phyloP scores from a whole-genome alignment of 1,140 invertebrate genomes.

The Macrotrachela quadricornifera region DNA sequence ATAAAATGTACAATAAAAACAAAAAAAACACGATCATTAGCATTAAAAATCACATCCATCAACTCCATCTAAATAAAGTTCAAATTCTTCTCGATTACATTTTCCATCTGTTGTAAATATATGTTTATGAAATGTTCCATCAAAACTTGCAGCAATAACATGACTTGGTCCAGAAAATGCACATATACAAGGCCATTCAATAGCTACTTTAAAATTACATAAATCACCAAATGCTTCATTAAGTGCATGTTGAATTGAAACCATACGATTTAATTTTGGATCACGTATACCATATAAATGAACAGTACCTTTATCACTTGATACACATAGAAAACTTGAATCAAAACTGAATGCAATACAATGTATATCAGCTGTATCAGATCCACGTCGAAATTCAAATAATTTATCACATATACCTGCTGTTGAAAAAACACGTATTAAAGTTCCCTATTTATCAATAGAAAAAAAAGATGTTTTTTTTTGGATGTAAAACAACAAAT shows the following conservation, averaged over 20 bases:
- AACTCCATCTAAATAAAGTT: slow-evolving; percentile 6
- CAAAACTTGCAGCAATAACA: slow-evolving; percentile 61
- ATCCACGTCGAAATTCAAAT: slow-evolving; percentile 56
- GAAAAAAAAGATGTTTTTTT: neutral
- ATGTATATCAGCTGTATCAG: slow-evolving; percentile 43
- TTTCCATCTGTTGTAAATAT: slow-evolving; percentile 23
- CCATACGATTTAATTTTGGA: slow-evolving; percentile 32
- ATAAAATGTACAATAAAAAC: no score
- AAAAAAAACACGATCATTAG: no score
- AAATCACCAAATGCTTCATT: slow-evolving; percentile 18
- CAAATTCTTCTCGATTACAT: slow-evolving; percentile 5
- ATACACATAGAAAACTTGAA: slow-evolving; percentile 61
- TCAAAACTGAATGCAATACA: slow-evolving; percentile 65
- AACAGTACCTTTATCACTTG: slow-evolving; percentile 76
- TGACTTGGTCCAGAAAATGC: slow-evolving; percentile 47
- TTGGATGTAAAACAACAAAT: neutral
- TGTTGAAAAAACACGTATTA: slow-evolving; percentile 57
- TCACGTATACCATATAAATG: slow-evolving; percentile 70
- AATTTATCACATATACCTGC: slow-evolving; percentile 18
- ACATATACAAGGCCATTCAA: slow-evolving; percentile 64
- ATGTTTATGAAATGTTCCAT: slow-evolving; percentile 79
- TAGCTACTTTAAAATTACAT: slow-evolving; percentile 56
- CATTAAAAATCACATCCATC: slow-evolving; percentile 6
- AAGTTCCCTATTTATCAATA: slow-evolving; percentile 39
- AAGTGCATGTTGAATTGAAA: slow-evolving; percentile 50